Evolutionary conservation across 2,888 invertebrate genomes (phyloP), one percentile per base, ranked within the genome.

Genomic region (Drosophila fulvimacula): DNA sequence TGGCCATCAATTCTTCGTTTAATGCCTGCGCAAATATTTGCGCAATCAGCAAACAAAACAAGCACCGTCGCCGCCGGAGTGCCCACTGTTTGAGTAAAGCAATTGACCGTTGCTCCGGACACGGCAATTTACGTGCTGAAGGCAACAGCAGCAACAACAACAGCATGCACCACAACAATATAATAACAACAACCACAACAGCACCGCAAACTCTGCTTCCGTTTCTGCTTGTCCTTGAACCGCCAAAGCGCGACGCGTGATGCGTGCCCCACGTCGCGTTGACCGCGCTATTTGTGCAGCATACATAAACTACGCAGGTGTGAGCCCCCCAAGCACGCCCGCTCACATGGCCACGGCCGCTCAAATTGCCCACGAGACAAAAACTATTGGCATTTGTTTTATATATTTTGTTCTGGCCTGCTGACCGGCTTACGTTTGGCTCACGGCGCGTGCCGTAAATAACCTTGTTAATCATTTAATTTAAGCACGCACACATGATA

Each of bases 401-500:
- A 51, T 34, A 27, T 34, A 24, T 44, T 24, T 44, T 17, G 4
- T 41, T 65, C 32, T n/a, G 59, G 36, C 36, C 67, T 44, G 49
- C 27, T 39, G 69, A 32, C 48, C 49, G 41, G 41, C 56, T 59
- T 55, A 60, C 49, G 56, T 56, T 77, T 60, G 57, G 69, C 73
- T 39, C 60, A 60, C 46, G 44, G 52, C 51, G 59, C 53, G 66
- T 68, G 77, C 70, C 68, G 76, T 89, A 88, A 84, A 85, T 89
- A 82, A 89, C 72, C 67, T 73, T 82, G 88, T 90, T 87, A 88
- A 87, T 88, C 88, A 90, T 90, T 90, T 90, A 86, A 88, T 86
- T 87, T 82, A 86, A 80, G 84, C 78, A 80, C 81, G 66, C 69
- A 56, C 65, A 61, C 60, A 57, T 74, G 79, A 76, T 69, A 76